Percentiles rank a stretch among this genome's conserved stretches.
phyloP scores from a whole-genome alignment of 2,888 invertebrate species.

The Campopleginae sp. region DNA sequence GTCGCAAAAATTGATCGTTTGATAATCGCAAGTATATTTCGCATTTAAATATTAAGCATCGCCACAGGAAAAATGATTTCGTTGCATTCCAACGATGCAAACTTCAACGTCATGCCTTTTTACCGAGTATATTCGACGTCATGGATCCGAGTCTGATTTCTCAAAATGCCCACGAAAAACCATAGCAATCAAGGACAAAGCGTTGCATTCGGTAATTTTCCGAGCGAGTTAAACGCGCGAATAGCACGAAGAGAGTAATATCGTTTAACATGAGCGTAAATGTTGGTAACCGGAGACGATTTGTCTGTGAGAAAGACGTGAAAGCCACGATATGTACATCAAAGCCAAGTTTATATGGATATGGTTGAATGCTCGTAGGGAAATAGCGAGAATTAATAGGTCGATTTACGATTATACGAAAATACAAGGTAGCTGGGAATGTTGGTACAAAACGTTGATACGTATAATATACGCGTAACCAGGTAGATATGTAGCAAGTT shows the following conservation, averaged over 20 bases:
- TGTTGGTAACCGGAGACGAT: constrained; percentile 21
- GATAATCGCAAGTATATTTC: too few relatives aligned
- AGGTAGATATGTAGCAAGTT: constrained; percentile 24
- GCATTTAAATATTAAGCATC: too few relatives aligned
- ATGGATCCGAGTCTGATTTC: background rate
- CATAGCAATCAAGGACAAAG: background rate
- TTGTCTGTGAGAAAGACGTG: background rate
- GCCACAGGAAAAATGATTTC: too few relatives aligned
- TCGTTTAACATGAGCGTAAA: constrained; percentile 23
- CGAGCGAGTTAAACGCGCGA: background rate
- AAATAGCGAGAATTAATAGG: constrained; percentile 56
- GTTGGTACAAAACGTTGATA: constrained; percentile 24
- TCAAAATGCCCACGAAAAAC: background rate
- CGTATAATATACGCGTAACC: constrained; percentile 12
- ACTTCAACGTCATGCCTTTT: too few relatives aligned
- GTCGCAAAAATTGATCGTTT: too few relatives aligned
- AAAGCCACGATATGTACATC: background rate
- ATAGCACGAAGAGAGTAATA: constrained; percentile 32
- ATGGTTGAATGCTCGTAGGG: constrained; percentile 16
- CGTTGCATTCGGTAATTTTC: background rate
- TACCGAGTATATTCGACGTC: background rate
- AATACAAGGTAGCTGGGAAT: constrained; percentile 40
- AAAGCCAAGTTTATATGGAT: background rate
- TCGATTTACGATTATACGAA: constrained; percentile 61
- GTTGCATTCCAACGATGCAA: too few relatives aligned